Evolutionary conservation across 2,113 vertebrate genomes (phyloP).

Genomic region (Isichthys henryi): DNA sequence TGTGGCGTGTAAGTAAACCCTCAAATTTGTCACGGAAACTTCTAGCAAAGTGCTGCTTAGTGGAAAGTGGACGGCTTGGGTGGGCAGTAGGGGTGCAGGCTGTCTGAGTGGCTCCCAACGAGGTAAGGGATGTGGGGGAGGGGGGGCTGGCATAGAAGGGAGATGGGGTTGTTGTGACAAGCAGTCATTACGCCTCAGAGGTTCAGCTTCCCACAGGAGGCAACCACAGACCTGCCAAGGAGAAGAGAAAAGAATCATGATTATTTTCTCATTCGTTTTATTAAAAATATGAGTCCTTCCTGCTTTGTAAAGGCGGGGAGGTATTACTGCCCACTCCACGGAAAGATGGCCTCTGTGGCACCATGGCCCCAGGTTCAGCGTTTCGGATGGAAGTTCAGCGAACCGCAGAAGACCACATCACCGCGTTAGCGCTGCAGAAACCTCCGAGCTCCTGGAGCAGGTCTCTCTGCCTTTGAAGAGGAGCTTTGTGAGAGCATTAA

Average conservation of each 20-base stretch:
- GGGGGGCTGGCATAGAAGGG: neutral
- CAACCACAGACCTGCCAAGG: slow-evolving; percentile 81
- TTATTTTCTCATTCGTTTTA: slow-evolving; percentile 59
- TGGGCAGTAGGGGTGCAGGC: neutral
- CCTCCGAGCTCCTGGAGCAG: neutral
- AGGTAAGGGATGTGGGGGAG: neutral
- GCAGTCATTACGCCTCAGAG: slow-evolving; percentile 79
- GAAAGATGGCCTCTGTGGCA: neutral
- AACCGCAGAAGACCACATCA: neutral
- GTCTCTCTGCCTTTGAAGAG: neutral
- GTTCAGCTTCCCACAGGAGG: slow-evolving; percentile 70
- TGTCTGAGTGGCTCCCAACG: neutral
- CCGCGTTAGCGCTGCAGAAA: neutral
- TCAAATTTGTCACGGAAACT: neutral
- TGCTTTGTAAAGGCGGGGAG: slow-evolving; percentile 68
- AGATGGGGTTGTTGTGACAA: slow-evolving; percentile 47
- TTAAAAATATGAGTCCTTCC: slow-evolving; percentile 61
- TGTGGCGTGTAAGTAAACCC: neutral
- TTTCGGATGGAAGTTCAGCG: neutral
- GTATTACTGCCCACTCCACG: slow-evolving; percentile 39
- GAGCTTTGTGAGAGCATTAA: slow-evolving; percentile 41
- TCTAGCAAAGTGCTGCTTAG: neutral
- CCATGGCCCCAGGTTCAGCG: neutral
- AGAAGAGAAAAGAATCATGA: slow-evolving; percentile 61
- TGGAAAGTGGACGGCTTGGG: neutral